A percentile compares a stretch with the other conserved stretches of the same genome.
These are phyloP conservation scores for Lasioglossum malachurum DNA, from an alignment of 2,888 invertebrate genomes.

Conservation along the genomic window DNA sequence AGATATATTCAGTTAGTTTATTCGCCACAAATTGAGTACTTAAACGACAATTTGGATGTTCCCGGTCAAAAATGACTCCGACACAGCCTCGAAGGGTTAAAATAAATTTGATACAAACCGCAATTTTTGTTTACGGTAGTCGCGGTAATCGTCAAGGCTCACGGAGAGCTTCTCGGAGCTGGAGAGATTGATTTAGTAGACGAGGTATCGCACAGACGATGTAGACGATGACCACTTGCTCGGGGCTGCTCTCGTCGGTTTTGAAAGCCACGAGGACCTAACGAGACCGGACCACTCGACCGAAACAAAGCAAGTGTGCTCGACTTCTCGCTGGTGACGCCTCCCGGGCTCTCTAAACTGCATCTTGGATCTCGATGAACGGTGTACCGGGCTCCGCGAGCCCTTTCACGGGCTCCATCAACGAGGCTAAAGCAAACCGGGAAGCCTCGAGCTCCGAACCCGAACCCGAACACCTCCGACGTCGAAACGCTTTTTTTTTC, in stretches of 20 bases:
- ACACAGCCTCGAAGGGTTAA: too few species aligned
- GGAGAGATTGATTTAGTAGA: background rate
- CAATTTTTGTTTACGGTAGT: background rate
- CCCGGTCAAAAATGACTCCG: too few species aligned
- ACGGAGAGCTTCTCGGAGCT: background rate
- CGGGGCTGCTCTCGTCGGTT: conserved; percentile 23
- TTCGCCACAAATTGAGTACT: too few species aligned
- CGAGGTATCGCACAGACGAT: background rate
- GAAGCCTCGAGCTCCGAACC: background rate
- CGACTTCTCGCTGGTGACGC: conserved; percentile 33
- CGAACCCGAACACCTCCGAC: conserved; percentile 7
- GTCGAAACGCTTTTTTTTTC: conserved; percentile 5
- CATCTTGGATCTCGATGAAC: conserved; percentile 56
- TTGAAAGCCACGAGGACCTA: conserved; percentile 65
- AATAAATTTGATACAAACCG: too few species aligned
- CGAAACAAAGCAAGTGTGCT: conserved; percentile 72
- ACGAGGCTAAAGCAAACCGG: background rate
- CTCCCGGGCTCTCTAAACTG: conserved; percentile 43
- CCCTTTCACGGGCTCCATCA: conserved; percentile 15
- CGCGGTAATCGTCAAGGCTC: too few species aligned
- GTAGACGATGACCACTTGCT: background rate
- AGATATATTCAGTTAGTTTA: too few species aligned
- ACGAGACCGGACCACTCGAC: conserved; percentile 71
- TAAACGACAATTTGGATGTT: too few species aligned
- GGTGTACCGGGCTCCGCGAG: background rate